These are phyloP conservation scores for Heterodera carotae DNA, from an alignment of 1,140 invertebrate species.

Conservation along the genomic window DNA sequence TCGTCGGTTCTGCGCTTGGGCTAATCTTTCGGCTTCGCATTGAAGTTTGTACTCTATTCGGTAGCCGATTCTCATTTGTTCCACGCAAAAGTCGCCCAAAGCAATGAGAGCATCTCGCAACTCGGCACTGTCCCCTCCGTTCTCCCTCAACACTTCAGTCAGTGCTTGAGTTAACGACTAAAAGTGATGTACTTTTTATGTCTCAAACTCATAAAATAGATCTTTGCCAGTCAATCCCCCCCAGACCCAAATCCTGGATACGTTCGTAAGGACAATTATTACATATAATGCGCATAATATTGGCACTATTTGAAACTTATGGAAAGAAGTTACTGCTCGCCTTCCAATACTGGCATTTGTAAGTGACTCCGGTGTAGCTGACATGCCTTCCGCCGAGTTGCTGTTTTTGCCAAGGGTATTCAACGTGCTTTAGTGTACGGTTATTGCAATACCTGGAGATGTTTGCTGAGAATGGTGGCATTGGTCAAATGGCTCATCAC, in stretches of 20 bases:
- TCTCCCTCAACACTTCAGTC: constrained; percentile 24
- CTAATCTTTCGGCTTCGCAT: constrained; percentile 49
- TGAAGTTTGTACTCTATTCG: constrained; percentile 55
- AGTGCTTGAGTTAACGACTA: constrained; percentile 37
- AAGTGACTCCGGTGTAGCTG: constrained; percentile 50
- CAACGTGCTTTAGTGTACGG: background rate
- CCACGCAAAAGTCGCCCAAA: constrained; percentile 54
- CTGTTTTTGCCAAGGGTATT: background rate
- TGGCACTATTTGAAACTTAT: no score
- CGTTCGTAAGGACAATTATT: no score
- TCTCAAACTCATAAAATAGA: constrained; percentile 2
- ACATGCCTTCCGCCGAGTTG: constrained; percentile 55
- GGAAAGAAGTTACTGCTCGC: no score
- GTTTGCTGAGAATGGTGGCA: constrained; percentile 54
- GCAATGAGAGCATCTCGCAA: constrained; percentile 48
- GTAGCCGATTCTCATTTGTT: constrained; percentile 58
- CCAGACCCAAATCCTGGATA: no score
- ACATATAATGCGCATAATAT: no score
- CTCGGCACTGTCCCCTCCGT: constrained; percentile 38
- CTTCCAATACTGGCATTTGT: constrained; percentile 53
- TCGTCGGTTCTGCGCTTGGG: constrained; percentile 30
- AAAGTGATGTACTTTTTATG: constrained; percentile 30
- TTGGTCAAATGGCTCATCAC: constrained; percentile 53
- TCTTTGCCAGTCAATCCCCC: no score
- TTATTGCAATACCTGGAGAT: constrained; percentile 37